Evolutionary conservation across 2,888 invertebrate species (phyloP).

Genomic region (Rotaria socialis): DNA sequence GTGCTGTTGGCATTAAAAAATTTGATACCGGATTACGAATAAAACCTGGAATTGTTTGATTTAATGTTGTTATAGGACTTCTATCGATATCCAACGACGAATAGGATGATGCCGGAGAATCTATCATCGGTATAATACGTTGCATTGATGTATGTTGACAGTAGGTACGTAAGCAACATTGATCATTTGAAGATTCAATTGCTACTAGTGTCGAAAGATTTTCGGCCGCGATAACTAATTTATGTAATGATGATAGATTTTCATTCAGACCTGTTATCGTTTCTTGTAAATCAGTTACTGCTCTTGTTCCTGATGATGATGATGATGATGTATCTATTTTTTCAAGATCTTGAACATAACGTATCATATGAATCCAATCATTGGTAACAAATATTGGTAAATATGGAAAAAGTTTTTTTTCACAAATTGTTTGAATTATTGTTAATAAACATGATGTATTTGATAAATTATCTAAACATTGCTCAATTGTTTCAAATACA

Average conservation of each 20-base stretch:
- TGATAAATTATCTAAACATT: neutral
- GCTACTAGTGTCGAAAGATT: neutral
- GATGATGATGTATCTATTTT: neutral
- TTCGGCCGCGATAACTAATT: neutral
- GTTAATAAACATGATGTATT: neutral
- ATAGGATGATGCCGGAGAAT: neutral
- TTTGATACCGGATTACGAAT: constrained; percentile 29
- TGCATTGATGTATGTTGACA: neutral
- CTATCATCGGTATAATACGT: neutral
- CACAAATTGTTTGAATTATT: neutral
- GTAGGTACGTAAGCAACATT: neutral
- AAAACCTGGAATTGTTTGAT: neutral
- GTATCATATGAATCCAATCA: constrained; percentile 25
- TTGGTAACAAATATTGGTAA: constrained; percentile 13
- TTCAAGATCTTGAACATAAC: neutral
- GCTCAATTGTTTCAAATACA: neutral
- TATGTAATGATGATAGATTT: neutral
- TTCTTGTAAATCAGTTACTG: neutral
- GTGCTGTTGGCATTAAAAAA: constrained; percentile 20
- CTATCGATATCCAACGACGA: neutral
- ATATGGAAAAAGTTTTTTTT: neutral
- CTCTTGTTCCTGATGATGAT: neutral
- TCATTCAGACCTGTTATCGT: neutral
- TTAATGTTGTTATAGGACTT: neutral
- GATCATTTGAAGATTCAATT: neutral